Evolutionary conservation across 2,797 vertebrate genomes (phyloP), one percentile per base, ranked within the genome.

Genomic region (Danio kyathit): DNA sequence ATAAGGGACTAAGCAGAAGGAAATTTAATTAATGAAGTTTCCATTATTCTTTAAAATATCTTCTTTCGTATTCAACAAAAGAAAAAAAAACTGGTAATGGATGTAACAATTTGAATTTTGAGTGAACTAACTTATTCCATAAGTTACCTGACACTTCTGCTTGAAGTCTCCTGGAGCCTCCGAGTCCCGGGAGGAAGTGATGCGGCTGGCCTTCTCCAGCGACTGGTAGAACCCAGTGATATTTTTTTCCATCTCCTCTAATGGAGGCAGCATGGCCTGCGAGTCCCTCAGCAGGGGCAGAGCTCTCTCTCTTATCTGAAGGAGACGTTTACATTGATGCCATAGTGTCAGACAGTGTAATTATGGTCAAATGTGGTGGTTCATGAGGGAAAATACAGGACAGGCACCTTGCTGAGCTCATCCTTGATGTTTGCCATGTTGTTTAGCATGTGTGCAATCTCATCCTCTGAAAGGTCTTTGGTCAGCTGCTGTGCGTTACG

Each of bases 211-310:
- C 86, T 97, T 98, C 88, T 97, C 96, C 88, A 98, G 92, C 49
- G 94, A 95, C 86, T 99, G 97, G 87, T 98, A 98, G 87, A 99
- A 98, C 64, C 94, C 93, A 0, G 95, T 97, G 86, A 98, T 96
- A 88, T 99, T 95, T 85, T 95, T 97, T 87, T 99, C 98, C 89
- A 97, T 93, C 87, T 99, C 98, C 85, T 99, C 97, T 86, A 99
- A 88, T 0, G 92, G 96, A 65, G 94, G 89, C 44, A 96, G 89
- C 43, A 99, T 91, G 65, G 93, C 94, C 74, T 96, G 97, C 65
- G 95, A 94, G 86, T 99, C 98, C 87, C 92, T 94, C 3, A 98
- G 91, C 69, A 98, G 88, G 52, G 95, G 92, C 81, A 95, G 86
- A 76, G 91, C 93, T 82, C 92, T 87, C 77, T 98, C 98, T 80